Evolutionary conservation across 2,888 invertebrate genomes (phyloP), one percentile per base, ranked within the genome.

Genomic region (Abrostola tripartita): DNA sequence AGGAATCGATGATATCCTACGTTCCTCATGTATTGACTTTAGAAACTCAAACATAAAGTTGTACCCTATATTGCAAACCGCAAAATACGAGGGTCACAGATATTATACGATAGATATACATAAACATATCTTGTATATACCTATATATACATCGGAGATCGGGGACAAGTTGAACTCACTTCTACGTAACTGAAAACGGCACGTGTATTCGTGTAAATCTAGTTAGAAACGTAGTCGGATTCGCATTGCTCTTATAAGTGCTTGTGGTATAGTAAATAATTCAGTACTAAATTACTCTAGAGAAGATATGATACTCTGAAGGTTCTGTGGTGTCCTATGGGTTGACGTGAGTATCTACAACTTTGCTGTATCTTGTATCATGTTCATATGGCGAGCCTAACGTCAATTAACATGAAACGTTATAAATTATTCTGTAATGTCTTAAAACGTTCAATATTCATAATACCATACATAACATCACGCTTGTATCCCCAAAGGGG

Each of bases 11-110:
- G n/a, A 24, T 10, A 7, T 40, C 6, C 6, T n/a, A 44, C n/a
- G 11, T 50, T 36, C 49, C 49, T 35, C 49, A 6, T 50, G 36
- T 10, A 35, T 42, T 12, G 37, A 37, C n/a, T 36, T 10, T 2
- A 1, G 40, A 36, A 49, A 56, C n/a, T 53, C 36, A 50, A 56
- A 50, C 24, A n/a, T 14, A 24, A 14, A 50, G 35, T 55, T 40
- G 8, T 9, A 24, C 41, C 36, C 2, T 9, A 9, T 55, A 65
- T 47, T 41, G 47, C 36, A 72, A 47, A 60, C 60, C 67, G 10
- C 73, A 52, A 59, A 55, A 52, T 14, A 9, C 35, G 37, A 60
- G n/a, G 52, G 61, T 57, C 49, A 35, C 24, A 50, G 0, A 37
- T 44, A 14, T 12, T 24, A n/a, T 44, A n/a, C 5, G 50, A 1